Conservation (phyloP, 1,140 invertebrate species). For the Piezodorus guildinii region DNA sequence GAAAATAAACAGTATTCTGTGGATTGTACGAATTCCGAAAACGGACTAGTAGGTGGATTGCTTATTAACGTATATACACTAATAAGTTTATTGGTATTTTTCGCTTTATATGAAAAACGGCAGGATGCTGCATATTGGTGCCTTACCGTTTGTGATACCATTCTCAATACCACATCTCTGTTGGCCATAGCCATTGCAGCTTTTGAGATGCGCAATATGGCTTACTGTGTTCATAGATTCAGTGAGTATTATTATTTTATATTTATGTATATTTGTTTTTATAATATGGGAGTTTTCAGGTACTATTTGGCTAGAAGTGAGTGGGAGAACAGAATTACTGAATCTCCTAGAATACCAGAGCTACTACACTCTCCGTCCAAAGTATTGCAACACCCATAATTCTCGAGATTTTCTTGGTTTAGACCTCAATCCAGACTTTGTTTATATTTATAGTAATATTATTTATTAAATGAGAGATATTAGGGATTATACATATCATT, state of each 20-base stretch:
- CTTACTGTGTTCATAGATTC: slow-evolving; percentile 10
- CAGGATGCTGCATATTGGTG: neutral
- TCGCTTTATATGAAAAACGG: slow-evolving; percentile 35
- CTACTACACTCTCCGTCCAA: no score
- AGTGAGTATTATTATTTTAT: slow-evolving; percentile 30
- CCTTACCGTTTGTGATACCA: neutral
- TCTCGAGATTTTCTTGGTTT: no score
- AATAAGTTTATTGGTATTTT: slow-evolving; percentile 60
- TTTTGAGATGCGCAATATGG: slow-evolving; percentile 45
- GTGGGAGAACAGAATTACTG: no score
- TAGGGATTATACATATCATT: no score
- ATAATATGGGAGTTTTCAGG: no score
- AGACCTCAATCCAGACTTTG: no score
- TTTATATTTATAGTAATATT: no score
- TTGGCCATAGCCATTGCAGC: slow-evolving; percentile 36
- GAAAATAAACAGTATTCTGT: slow-evolving; percentile 36
- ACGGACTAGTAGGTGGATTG: slow-evolving; percentile 55
- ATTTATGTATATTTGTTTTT: no score
- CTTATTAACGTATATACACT: slow-evolving; percentile 54
- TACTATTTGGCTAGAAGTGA: no score
- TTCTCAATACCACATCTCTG: neutral
- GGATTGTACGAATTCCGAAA: slow-evolving; percentile 59
- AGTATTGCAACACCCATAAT: no score
- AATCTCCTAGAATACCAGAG: no score
- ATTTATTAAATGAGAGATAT: no score